Evolutionary conservation across 2,113 vertebrate genomes (phyloP), one percentile per base, ranked within the genome.

Genomic region (Sitta europaea): DNA sequence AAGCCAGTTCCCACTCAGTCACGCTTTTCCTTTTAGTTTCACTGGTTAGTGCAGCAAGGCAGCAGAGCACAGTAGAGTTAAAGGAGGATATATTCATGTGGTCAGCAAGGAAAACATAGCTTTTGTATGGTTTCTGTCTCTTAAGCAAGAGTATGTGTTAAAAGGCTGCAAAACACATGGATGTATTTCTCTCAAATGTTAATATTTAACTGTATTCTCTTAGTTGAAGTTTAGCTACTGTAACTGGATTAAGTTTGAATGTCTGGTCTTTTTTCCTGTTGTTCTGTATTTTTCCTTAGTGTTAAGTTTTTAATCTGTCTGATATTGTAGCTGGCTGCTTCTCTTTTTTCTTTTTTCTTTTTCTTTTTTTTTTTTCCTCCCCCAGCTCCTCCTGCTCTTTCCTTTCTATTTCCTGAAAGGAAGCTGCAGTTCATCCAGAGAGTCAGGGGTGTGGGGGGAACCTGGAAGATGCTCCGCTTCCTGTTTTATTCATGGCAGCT

Each of bases 361-460:
- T 28, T 15, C 11, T 63, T 5, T 54, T 4, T 53, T 4, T 50
- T 8, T 35, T 28, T 2, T 2, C 3, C 12, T 1, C 22, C 8
- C 6, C 6, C 18, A 45, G 2, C 4, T 4, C 5, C 7, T 31
- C 15, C 31, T 50, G 33, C 3, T n/a, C 51, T 73, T 85, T 73
- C 66, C 72, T 70, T 86, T 92, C 43, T 75, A 3, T 94, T 97
- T 95, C 80, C 82, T 88, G 65, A 95, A 97, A 94, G 94, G 94
- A 95, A 90, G 58, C 68, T 50, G 47, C 23, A 68, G 79, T 83
- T 92, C 94, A 73, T 94, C 74, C 90, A 78, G 76, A 24, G 63
- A 82, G 78, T 33, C 55, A 59, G 85, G 83, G 73, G 31, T 0
- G 9, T 17, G 33, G 68, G 68, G 85, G 35, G 62, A 81, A 36